These are phyloP conservation scores for Scyliorhinus canicula DNA, from an alignment of 2,797 vertebrate species.

Conservation along the genomic window DNA sequence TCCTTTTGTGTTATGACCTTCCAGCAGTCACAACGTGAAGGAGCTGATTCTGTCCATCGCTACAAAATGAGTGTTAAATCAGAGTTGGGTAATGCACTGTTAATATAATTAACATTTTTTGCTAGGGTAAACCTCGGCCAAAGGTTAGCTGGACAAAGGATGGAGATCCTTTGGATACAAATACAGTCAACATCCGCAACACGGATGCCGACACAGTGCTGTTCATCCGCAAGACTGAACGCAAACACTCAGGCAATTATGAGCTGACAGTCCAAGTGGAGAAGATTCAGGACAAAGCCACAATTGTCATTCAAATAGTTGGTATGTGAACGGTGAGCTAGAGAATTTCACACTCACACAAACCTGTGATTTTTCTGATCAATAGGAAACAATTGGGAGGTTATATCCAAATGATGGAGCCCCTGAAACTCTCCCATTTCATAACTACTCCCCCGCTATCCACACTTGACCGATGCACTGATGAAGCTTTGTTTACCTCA, in stretches of 20 bases:
- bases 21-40: background rate
- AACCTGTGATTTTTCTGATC: background rate
- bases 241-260: conserved; percentile 88
- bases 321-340: conserved; percentile 60
- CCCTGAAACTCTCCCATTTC: background rate
- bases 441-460: too few species aligned
- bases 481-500: background rate
- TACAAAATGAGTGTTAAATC: background rate
- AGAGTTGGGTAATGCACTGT: background rate
- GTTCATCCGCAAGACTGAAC: conserved; percentile 92
- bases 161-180: conserved; percentile 69
- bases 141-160: conserved; percentile 88
- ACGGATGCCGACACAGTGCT: conserved; percentile 91
- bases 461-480: too few species aligned
- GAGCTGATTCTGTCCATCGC: background rate
- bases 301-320: conserved; percentile 85
- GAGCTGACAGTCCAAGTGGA: conserved; percentile 88
- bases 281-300: conserved; percentile 73
- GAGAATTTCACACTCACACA: too few species aligned
- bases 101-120: conserved; percentile 3
- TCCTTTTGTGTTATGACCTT: background rate
- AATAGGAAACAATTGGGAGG: too few species aligned
- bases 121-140: conserved; percentile 88
- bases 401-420: background rate
- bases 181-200: conserved; percentile 87